Evolutionary conservation across 2,113 vertebrate genomes (phyloP), one percentile per base, ranked within the genome.

Genomic region (Neodontobutis hainanensis): DNA sequence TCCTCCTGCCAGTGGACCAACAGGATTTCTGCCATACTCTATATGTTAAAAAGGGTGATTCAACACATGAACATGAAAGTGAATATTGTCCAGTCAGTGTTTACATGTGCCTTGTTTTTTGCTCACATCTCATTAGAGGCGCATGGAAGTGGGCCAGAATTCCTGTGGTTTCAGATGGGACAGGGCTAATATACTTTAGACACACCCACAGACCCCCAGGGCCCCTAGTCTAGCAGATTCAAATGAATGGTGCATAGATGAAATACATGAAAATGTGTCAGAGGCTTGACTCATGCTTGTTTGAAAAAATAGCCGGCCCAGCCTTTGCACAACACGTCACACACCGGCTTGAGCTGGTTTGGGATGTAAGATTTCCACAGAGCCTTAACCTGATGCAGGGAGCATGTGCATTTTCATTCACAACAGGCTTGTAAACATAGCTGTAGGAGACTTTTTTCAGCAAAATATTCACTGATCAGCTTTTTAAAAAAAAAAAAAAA

Each of bases 111-210:
- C 61, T 79, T 70, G 60, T 70, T 81, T 77, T 84, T 62, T 32
- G 68, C 70, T 70, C 77, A 75, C 42, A 19, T 64, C 12, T 63
- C 75, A 67, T 75, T 75, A 78, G 10, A 73, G 66, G 43, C 48
- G 61, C 12, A 12, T 65, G 78, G 74, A 62, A n/a, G 32, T 48
- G 14, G 70, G 46, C 62, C 82, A 85, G 42, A 81, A 79, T 70
- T 34, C 70, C 72, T 82, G 86, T 72, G 78, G 87, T 82, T 83
- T 80, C 53, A 76, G 63, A 78, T 73, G 70, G 60, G 66, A 84
- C 80, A 73, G 66, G 70, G 50, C 74, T 79, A 71, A 83, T 77
- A 59, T 65, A 43, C 70, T 70, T 16, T 44, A 80, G 65, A 36
- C 65, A 68, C 75, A 77, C 77, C 51, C 70, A 83, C 45, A 47